Conservation (phyloP, 2,888 invertebrate genomes). For the Meganola albula region DNA sequence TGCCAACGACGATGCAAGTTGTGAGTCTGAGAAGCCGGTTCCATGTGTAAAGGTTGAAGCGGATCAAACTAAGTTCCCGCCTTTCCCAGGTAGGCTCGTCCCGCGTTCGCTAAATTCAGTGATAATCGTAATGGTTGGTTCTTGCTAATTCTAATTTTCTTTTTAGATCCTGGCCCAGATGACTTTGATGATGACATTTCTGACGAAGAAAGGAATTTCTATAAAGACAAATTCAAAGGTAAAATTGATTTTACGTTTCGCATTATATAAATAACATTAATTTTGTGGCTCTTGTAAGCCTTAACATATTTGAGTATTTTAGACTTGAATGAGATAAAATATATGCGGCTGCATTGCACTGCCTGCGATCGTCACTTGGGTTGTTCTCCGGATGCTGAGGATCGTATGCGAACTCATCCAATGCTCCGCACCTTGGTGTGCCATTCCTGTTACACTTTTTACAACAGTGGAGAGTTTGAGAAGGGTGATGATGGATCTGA, state of each 20-base stretch:
- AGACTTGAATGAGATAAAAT: conserved; percentile 78
- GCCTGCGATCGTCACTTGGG: conserved; percentile 87
- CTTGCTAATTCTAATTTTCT: background rate
- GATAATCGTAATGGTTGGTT: background rate
- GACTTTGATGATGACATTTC: conserved; percentile 75
- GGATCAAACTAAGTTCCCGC: conserved; percentile 59
- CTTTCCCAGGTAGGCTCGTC: conserved; percentile 52
- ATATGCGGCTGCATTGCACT: conserved; percentile 82
- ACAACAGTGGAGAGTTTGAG: conserved; percentile 88
- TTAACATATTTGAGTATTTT: background rate
- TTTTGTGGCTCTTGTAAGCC: background rate
- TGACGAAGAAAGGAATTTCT: conserved; percentile 73
- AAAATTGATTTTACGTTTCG: conserved; percentile 5
- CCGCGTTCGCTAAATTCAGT: no score
- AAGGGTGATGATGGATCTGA: conserved; percentile 91
- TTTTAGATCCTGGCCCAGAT: conserved; percentile 58
- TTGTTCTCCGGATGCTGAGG: conserved; percentile 80
- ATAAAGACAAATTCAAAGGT: conserved; percentile 70
- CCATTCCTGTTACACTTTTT: conserved; percentile 84
- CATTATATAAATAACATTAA: background rate
- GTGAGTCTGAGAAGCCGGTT: conserved; percentile 61
- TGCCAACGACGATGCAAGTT: conserved; percentile 42
- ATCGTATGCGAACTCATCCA: conserved; percentile 84
- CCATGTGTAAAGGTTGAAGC: no score
- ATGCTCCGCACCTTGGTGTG: conserved; percentile 85